Conservation (phyloP, 1,140 invertebrate species). For the Magallana angulata region DNA sequence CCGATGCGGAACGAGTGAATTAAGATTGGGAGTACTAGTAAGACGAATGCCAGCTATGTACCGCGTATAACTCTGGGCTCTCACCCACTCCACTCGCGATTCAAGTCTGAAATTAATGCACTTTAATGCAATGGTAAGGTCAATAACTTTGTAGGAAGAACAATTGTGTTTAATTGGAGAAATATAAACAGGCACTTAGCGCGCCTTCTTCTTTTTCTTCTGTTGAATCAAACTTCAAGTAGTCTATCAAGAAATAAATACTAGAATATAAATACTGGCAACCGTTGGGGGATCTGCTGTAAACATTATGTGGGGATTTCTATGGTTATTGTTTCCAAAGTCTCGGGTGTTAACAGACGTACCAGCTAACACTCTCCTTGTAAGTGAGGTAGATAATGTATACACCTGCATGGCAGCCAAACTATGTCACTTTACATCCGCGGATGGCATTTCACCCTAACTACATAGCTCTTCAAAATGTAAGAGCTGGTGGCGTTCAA, state of each 20-base stretch:
- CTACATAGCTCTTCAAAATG: conserved; percentile 24
- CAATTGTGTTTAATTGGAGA: conserved; percentile 16
- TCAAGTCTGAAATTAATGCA: background rate
- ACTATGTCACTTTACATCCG: conserved; percentile 25
- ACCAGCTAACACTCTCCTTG: background rate
- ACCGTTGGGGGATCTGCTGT: background rate
- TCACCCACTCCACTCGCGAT: background rate
- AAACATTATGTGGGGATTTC: background rate
- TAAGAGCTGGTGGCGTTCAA: conserved; percentile 1
- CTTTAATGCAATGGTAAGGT: background rate
- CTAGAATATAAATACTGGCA: conserved; percentile 9
- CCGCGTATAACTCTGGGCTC: background rate
- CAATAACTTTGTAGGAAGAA: background rate
- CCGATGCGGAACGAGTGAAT: background rate
- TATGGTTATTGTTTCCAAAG: background rate
- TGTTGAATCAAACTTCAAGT: conserved; percentile 28
- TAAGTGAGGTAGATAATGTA: conserved; percentile 20
- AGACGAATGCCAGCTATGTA: background rate
- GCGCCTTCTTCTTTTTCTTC: conserved; percentile 1
- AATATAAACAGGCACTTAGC: conserved; percentile 3
- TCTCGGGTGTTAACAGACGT: background rate
- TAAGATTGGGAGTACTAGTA: conserved; percentile 5
- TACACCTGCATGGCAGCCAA: conserved; percentile 9
- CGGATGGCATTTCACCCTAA: conserved; percentile 1
- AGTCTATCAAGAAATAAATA: conserved; percentile 22